phyloP scores from a whole-genome alignment of 1,140 invertebrate species.

The Euura lappo region DNA sequence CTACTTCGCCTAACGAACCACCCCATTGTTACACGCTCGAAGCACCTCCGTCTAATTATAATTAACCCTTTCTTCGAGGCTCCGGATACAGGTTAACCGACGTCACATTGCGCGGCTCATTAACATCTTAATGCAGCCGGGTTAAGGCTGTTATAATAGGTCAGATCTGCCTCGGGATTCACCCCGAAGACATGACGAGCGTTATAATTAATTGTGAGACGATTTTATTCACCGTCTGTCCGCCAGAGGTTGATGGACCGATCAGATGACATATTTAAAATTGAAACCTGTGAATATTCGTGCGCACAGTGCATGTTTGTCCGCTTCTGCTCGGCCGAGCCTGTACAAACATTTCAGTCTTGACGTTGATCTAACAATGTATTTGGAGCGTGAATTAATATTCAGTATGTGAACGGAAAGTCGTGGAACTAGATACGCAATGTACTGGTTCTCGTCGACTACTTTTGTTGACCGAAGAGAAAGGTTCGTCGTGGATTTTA shows the following conservation, averaged over 20 bases:
- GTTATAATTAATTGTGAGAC: too few species aligned
- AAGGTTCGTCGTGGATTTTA: neutral
- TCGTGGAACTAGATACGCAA: neutral
- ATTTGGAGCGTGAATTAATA: constrained; percentile 1
- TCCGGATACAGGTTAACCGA: constrained; percentile 1
- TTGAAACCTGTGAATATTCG: neutral
- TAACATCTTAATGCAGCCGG: neutral
- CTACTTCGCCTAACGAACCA: neutral
- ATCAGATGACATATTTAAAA: neutral
- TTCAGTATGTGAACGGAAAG: neutral
- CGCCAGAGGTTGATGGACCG: too few species aligned
- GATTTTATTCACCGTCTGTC: too few species aligned
- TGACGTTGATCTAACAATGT: neutral
- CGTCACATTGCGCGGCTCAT: neutral
- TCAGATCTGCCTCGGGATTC: too few species aligned
- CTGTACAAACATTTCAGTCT: neutral
- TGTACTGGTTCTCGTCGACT: too few species aligned
- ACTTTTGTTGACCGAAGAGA: constrained; percentile 1
- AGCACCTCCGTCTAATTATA: constrained; percentile 8
- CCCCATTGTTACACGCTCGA: neutral
- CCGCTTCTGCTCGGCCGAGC: neutral
- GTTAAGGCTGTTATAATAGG: too few species aligned
- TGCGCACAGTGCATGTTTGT: neutral
- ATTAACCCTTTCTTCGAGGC: constrained; percentile 5
- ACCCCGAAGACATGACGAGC: too few species aligned